Evolutionary conservation across 2,113 vertebrate species (phyloP).

Genomic region (Lophochroa leadbeateri): DNA sequence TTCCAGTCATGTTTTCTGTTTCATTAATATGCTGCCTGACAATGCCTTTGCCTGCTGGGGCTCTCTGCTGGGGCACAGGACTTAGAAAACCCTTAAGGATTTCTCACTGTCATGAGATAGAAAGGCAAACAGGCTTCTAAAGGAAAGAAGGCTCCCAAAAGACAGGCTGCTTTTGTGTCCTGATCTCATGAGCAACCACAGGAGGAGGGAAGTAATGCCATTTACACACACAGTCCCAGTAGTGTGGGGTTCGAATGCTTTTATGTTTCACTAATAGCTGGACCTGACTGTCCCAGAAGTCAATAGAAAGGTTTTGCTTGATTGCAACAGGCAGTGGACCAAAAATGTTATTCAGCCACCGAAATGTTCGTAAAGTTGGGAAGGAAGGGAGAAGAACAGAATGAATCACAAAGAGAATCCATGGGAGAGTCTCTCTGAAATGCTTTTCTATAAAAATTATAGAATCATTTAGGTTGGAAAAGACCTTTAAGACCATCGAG

Average conservation of each 20-base stretch:
- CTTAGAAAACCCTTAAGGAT: constrained; percentile 56
- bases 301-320: constrained; percentile 16
- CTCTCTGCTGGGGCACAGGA: constrained; percentile 37
- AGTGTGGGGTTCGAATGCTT: not conserved
- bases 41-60: constrained; percentile 52
- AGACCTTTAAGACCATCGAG: not conserved
- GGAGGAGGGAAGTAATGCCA: constrained; percentile 33
- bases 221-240: not conserved
- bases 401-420: not conserved
- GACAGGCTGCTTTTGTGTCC: constrained; percentile 44
- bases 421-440: not conserved
- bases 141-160: constrained; percentile 37
- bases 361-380: not conserved
- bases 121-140: constrained; percentile 46
- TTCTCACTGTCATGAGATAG: constrained; percentile 50
- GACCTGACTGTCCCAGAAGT: constrained; percentile 33
- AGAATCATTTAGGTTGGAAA: not conserved
- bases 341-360: not conserved
- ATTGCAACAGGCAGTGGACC: constrained; percentile 21
- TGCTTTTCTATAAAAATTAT: not conserved
- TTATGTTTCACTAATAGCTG: constrained; percentile 26
- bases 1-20: constrained; percentile 66
- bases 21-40: constrained; percentile 64
- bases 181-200: constrained; percentile 38
- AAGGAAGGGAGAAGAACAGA: not conserved